Evolutionary conservation across 2,113 vertebrate species (phyloP).

Genomic region (Phalacrocorax carbo): DNA sequence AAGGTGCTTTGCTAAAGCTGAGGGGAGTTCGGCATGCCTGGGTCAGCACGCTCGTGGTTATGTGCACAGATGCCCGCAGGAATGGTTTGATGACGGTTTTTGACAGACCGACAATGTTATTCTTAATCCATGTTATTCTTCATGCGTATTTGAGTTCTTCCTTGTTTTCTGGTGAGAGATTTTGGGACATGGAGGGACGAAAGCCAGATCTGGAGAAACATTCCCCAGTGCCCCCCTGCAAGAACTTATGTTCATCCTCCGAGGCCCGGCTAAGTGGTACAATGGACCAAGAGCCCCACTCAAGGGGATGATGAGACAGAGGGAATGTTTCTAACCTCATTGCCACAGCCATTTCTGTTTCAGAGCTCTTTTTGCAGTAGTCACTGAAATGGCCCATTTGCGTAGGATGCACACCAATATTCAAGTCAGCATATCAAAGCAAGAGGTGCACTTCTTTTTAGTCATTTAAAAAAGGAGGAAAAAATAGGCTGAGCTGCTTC

Average conservation of each 20-base stretch:
- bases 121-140: background rate
- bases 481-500: background rate
- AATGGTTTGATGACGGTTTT: background rate
- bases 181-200: background rate
- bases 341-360: background rate
- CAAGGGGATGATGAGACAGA: background rate
- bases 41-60: accelerated
- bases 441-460: background rate
- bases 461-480: background rate
- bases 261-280: background rate
- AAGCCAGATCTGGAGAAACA: background rate
- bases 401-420: background rate
- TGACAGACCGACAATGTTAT: background rate
- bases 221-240: background rate
- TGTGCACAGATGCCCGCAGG: background rate
- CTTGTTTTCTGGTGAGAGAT: background rate
- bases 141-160: background rate
- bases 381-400: background rate
- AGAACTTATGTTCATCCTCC: background rate
- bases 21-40: background rate
- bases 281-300: background rate
- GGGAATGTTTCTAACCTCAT: background rate
- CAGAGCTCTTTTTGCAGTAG: background rate
- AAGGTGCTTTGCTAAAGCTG: background rate
- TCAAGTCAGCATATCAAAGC: background rate